Base-by-base conservation (phyloP, 2,888 invertebrate species). In the Melieria omissa region DNA sequence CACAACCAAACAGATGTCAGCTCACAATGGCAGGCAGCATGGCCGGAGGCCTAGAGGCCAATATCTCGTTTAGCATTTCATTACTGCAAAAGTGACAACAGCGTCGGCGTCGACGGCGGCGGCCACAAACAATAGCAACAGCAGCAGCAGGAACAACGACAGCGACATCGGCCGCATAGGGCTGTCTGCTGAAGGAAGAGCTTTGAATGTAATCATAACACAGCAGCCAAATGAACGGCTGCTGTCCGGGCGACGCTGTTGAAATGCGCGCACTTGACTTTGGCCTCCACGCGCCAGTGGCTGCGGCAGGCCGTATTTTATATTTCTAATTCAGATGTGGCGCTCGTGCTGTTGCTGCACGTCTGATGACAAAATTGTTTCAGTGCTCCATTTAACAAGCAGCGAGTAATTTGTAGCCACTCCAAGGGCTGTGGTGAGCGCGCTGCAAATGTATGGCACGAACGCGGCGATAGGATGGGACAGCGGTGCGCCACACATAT, bases 41-140 rank as follows among this genome's bases (percentile, higher is more conserved):
- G 29, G 29, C 29, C 29, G 29, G 29, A 67, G 60, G 67, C 67
- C 67, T 60, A 67, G 58, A 67, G 67, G 67, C 67, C 60, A 67
- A 67, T 67, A 67, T 67, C 67, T 49, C 67, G 60, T 72, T 72
- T 63, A 72, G 64, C 66, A 72, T 72, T 72, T 68, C 60, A 65
- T 72, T 72, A 63, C 64, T 63, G 66, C 62, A 57, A 65, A 57
- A 57, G 49, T 47, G 70, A 68, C 42, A 71, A 55, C 41, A 62
- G 62, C 52, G 54, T 29, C 60, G 10, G n/a, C 44, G 65, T 60
- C 14, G 52, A 64, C 57, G 46, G 54, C 52, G 41, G 54, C 54
- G 49, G 63, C 41, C 7, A 54, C 64, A 64, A 29, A 16, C 63
- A 47, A 10, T 16, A 64, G 42, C 7, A 69, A 63, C 14, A 42